Evolutionary conservation across 2,113 vertebrate species (phyloP).

Genomic region (Lamprotornis superbus): DNA sequence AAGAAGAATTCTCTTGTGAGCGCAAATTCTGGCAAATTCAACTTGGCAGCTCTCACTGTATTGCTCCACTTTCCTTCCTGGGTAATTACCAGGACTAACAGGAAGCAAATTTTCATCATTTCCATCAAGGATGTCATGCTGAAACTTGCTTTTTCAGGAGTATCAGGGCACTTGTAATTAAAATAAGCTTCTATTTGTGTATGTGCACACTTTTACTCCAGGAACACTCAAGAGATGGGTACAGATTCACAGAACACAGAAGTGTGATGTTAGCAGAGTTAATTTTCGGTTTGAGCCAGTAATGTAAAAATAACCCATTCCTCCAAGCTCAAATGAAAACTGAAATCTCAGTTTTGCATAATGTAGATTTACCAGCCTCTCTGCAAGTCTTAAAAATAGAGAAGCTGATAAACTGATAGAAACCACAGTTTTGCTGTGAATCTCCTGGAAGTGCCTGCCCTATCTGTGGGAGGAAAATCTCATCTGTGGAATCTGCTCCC

Average conservation of each 20-base stretch:
- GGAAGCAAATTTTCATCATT: background rate
- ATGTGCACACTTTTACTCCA: background rate
- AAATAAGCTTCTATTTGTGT: conserved; percentile 5
- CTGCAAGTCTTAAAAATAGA: background rate
- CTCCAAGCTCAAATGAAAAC: background rate
- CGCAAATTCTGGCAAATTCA: background rate
- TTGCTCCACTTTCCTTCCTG: background rate
- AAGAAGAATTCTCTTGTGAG: background rate
- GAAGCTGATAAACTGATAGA: background rate
- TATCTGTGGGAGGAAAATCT: background rate
- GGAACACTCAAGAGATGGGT: background rate
- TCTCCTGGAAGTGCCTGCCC: background rate
- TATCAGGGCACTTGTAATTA: background rate
- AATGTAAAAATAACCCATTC: background rate
- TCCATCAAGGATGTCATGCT: background rate
- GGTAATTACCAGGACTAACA: conserved; percentile 16
- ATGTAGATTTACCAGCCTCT: background rate
- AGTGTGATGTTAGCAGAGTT: background rate
- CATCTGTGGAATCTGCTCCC: background rate
- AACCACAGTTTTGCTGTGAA: background rate
- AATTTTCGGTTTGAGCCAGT: background rate
- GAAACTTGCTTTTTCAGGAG: conserved; percentile 19
- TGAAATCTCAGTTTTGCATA: background rate
- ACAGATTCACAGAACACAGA: background rate
- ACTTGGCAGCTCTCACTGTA: background rate